These are phyloP conservation scores for Cryptocheilus praepositus DNA, from an alignment of 2,888 invertebrate genomes.

Conservation along the genomic window DNA sequence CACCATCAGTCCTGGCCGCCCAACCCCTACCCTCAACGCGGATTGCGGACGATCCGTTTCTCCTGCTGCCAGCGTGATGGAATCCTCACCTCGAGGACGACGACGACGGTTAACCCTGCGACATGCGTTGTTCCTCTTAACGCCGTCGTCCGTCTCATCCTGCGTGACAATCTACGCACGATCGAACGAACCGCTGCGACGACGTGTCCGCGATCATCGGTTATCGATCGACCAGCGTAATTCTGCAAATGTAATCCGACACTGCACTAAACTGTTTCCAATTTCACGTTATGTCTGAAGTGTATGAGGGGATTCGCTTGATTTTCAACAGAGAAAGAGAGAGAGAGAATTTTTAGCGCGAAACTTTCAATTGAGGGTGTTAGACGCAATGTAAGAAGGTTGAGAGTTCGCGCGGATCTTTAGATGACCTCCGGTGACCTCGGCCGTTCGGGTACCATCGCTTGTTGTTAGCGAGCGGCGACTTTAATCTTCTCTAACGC, in stretches of 20 bases:
- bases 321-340: background rate
- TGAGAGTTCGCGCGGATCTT: no score
- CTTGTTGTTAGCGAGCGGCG: no score
- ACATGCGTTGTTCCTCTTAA: slow-evolving; percentile 38
- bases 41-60: slow-evolving; percentile 25
- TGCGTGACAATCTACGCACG: slow-evolving; percentile 16
- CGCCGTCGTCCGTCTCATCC: slow-evolving; percentile 43
- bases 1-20: slow-evolving; percentile 21
- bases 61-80: slow-evolving; percentile 25
- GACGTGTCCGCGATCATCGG: background rate
- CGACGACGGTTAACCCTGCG: slow-evolving; percentile 34
- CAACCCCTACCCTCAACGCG: slow-evolving; percentile 19
- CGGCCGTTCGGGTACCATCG: no score
- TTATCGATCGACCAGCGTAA: background rate
- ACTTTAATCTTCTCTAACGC: no score
- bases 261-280: no score
- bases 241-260: no score
- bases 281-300: no score
- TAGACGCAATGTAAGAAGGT: no score
- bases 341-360: background rate
- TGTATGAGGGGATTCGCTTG: no score
- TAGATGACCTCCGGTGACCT: no score
- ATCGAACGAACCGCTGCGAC: background rate
- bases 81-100: slow-evolving; percentile 17
- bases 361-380: no score